Conservation (phyloP, 2,797 vertebrate genomes). For the Picus viridis region DNA sequence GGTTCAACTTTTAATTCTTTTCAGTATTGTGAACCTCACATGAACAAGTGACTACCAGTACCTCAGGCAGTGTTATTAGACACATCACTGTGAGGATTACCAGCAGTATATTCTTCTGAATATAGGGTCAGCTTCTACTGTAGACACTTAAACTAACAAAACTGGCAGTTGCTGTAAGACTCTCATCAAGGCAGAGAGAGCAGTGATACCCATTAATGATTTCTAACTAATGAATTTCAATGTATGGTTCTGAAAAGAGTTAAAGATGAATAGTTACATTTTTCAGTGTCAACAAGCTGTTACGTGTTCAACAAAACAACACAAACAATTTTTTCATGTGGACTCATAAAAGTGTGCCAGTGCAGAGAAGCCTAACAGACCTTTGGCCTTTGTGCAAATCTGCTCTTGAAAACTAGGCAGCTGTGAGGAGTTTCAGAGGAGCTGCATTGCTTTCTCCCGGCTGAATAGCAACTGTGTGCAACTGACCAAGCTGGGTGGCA, state of each 20-base stretch:
- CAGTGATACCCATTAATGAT: neutral
- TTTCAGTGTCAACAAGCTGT: neutral
- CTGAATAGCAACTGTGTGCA: accelerated
- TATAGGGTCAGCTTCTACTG: neutral
- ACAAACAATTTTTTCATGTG: neutral
- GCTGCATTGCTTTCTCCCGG: neutral
- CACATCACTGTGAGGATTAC: neutral
- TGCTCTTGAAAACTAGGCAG: neutral
- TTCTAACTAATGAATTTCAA: neutral
- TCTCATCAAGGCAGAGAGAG: neutral
- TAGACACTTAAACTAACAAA: neutral
- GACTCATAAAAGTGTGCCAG: accelerated
- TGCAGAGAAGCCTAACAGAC: neutral
- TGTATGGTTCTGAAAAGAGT: neutral
- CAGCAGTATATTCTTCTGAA: neutral
- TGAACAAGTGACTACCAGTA: neutral
- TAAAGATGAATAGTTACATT: neutral
- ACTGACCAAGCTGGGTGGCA: accelerated
- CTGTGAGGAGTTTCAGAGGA: accelerated
- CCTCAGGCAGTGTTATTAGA: neutral
- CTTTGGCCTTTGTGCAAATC: neutral
- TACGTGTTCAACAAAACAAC: neutral
- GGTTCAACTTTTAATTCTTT: neutral
- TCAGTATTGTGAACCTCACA: neutral
- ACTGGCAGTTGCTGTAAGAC: neutral